Base-by-base conservation (phyloP, 1,140 invertebrate species). In the Steinernema feltiae region DNA sequence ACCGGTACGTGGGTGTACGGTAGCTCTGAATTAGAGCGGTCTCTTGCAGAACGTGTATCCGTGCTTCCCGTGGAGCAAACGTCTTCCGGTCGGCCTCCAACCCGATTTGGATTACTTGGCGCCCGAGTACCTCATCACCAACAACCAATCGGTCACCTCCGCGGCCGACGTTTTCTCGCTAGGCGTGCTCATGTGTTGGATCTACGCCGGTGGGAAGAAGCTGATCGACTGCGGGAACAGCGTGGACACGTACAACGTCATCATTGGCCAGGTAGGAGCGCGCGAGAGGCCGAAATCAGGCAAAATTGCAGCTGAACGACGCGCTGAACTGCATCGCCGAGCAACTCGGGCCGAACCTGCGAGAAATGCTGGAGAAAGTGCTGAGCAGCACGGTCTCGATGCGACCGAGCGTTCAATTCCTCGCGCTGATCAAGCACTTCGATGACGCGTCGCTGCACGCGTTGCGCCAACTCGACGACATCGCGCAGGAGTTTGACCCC, bases 21-120 rank as follows among this genome's bases (percentile, higher is more conserved):
- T 21, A 72, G 3, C n/a, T 15, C n/a, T 73, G 2, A 70, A 70
- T 7, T n/a, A 3, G 3, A 70, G n/a, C 7, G 17, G 74, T 73
- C 69, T 12, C 30, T 73, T 74, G 32, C 77, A 84, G 84, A 88
- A 88, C 63, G 80, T 80, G 1, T 87, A 83, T 53, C 82, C 85
- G 18, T 87, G 86, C 79, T 87, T 84, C 73, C 83, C 87, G 12
- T 89, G 88, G 88, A 88, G 86, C 1, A 86, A 87, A 72, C 88
- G 88, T 76, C 72, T 87, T 15, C 87, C 88, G 2, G 85, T 87
- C 48, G 85, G 87, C 82, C 87, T 88, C 18, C 88, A 89, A 80
- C 88, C 88, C 18, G 87, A 89, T 70, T 82, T 89, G 12, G 88
- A 89, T 76, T 89, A 86, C 74, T 82, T 88, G 35, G 88, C 88